phyloP scores from a whole-genome alignment of 2,797 vertebrate genomes.

The Liasis olivaceus region DNA sequence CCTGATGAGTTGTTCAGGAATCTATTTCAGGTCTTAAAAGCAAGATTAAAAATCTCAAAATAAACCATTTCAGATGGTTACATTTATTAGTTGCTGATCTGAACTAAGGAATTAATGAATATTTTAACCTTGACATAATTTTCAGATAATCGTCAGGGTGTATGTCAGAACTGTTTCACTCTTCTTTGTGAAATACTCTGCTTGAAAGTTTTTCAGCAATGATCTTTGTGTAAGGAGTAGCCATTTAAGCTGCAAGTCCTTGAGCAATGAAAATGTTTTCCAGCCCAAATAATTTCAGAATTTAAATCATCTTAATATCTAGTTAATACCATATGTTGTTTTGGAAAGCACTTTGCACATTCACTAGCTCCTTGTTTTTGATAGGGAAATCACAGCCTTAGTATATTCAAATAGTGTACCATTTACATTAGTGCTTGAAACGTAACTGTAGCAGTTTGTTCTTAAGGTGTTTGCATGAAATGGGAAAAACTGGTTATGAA shows the following conservation, averaged over 20 bases:
- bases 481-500: slow-evolving; percentile 24
- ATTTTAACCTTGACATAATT: slow-evolving; percentile 3
- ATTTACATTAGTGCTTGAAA: background rate
- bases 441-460: background rate
- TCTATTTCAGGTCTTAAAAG: background rate
- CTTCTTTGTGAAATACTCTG: background rate
- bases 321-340: slow-evolving; percentile 27
- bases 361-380: slow-evolving; percentile 59
- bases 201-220: background rate
- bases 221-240: background rate
- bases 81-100: background rate
- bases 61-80: background rate
- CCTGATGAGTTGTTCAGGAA: background rate
- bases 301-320: slow-evolving; percentile 27
- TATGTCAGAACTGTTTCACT: background rate
- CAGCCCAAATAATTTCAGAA: slow-evolving; percentile 40
- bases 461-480: slow-evolving; percentile 37
- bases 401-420: fast-evolving
- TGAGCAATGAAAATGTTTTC: slow-evolving; percentile 42
- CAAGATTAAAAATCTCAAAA: background rate
- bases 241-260: background rate
- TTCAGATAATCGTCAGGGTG: background rate
- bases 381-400: slow-evolving; percentile 28
- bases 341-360: slow-evolving; percentile 32
- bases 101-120: background rate